Base-by-base conservation (phyloP, 1,140 invertebrate species). In the Halictus rubicundus region DNA sequence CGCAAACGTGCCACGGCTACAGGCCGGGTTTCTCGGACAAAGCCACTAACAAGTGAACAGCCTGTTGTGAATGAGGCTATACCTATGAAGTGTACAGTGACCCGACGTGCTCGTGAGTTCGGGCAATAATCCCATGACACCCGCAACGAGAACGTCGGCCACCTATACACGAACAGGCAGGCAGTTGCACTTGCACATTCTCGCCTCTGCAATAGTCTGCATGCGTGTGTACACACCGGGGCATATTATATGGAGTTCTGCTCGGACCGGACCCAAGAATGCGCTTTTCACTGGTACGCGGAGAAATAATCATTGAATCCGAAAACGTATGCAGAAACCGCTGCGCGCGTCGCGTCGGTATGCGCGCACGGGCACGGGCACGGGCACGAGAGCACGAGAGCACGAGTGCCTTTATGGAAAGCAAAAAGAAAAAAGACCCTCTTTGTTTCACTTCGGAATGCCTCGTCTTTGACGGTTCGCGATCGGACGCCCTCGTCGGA, bases 91-190 rank as follows among this genome's bases (percentile, higher is more conserved):
- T 80, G 81, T 79, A 83, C 83, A 75, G 72, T 76, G 83, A 80
- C 77, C 81, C 72, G 77, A 57, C 70, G 49, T 82, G 78, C 78
- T 85, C 83, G 80, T 75, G 77, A 85, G 83, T 83, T 74, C 69
- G 70, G 72, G 77, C 77, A 80, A 80, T 85, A 85, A 85, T 83
- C 83, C 81, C 77, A 83, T 83, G 71, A 85, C 83, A 83, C 63
- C 60, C 66, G 80, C 82, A 68, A 84, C 73, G 64, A 73, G 69
- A 83, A 73, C 74, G 64, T 60, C 39, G 74, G 65, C 65, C 65
- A 54, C 59, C 61, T 66, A 23, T 57, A 66, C 63, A 25, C 23
- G 42, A 0, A 12, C 42, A 14, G 42, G 2, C 42, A 52, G 49
- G 61, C 76, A 21, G 68, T 52, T 52, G 49, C 49, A 16, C 6